Base-by-base conservation (phyloP, 2,888 invertebrate genomes). In the Caenorhabditis macrosperma region DNA sequence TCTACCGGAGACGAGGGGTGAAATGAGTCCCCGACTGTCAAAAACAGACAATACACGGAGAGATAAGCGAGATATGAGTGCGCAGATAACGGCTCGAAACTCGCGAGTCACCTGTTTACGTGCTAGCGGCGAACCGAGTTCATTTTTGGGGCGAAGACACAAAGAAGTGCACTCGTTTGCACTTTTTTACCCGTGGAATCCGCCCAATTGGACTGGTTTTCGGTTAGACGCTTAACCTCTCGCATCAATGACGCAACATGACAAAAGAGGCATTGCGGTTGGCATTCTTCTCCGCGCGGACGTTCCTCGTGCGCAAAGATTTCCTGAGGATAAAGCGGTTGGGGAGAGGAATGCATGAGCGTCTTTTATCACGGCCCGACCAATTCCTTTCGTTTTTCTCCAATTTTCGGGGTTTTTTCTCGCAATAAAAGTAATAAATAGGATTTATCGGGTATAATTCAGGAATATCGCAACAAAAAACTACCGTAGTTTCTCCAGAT, bases 211-310 rank as follows among this genome's bases (percentile, higher is more conserved):
- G 52, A 52, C 52, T 52, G 52, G 52, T 52, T 52, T 52, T 26
- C 26, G 52, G 52, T 38, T 38, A 26, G 26, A 5, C 26, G 52
- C 52, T 52, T 52, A 52, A 52, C 52, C 52, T 52, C 52, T 52
- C 52, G 52, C 26, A n/a, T n/a, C 26, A 12, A 22, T 52, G 52
- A 52, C 52, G 52, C 52, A 52, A 52, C 28, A n/a, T n/a, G 48
- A 38, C 48, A n/a, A 26, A 50, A 26, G n/a, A 52, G 52, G 26
- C 10, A 26, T 52, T 28, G 52, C 52, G 52, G 52, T 50, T 28
- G 52, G 52, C 52, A 52, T 26, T 52, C 28, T 28, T 52, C 28
- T 10, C 50, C 50, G 50, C 50, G 24, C 24, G 24, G 38, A 38
- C 52, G 28, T 15, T 28, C 28, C 28, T 52, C 28, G n/a, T 28